Conservation (phyloP, 2,888 invertebrate genomes). For the Octonoba sinensis region DNA sequence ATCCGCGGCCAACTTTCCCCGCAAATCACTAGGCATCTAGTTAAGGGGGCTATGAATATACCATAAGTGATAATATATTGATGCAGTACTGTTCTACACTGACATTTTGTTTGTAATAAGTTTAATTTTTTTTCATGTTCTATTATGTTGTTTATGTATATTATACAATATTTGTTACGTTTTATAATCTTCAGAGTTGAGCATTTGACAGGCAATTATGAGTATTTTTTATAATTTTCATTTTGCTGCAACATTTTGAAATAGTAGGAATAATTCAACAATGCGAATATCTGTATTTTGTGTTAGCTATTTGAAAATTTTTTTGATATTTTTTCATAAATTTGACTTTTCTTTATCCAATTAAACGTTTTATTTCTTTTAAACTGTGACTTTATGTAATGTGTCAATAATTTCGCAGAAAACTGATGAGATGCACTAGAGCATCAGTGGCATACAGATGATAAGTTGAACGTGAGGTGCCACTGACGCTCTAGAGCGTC, state of each 20-base stretch:
- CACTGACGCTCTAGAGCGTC: background rate
- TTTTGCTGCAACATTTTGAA: conserved; percentile 28
- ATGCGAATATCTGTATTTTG: no score
- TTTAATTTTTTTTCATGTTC: conserved; percentile 15
- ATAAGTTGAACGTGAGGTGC: conserved; percentile 27
- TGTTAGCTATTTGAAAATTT: no score
- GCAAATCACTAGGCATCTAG: no score
- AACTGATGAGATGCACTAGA: conserved; percentile 20
- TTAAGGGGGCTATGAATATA: no score
- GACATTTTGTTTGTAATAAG: conserved; percentile 29
- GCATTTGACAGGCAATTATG: conserved; percentile 15
- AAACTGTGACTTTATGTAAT: conserved; percentile 30
- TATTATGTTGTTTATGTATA: conserved; percentile 11
- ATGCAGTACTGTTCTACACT: conserved; percentile 25
- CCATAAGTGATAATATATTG: conserved; percentile 16
- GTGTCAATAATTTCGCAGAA: conserved; percentile 35
- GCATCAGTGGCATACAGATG: conserved; percentile 21
- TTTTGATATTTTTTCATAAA: no score
- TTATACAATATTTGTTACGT: conserved; percentile 18
- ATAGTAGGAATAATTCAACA: conserved; percentile 39
- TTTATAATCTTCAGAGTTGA: conserved; percentile 29
- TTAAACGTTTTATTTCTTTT: conserved; percentile 26
- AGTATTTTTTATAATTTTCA: conserved; percentile 23
- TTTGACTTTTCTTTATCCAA: background rate
- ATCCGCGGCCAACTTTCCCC: no score